These are phyloP conservation scores for Hirtodrosophila confusa DNA, from an alignment of 2,888 invertebrate genomes.

Conservation along the genomic window DNA sequence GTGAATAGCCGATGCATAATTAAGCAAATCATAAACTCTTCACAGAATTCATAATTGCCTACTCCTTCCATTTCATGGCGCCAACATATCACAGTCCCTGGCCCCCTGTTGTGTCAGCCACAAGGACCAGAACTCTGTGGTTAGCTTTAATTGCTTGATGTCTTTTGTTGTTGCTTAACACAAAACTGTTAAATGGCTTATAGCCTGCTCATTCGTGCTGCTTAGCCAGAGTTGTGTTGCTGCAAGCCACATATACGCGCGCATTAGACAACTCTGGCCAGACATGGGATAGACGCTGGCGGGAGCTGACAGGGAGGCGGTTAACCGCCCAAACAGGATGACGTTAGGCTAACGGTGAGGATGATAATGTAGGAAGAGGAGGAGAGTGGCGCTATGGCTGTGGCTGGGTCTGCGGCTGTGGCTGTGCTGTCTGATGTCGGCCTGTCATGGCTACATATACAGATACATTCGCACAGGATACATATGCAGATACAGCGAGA, in stretches of 20 bases:
- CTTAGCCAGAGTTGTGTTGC: not conserved
- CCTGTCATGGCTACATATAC: conserved; percentile 48
- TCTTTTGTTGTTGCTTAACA: conserved; percentile 47
- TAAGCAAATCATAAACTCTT: too few relatives aligned
- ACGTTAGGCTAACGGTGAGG: conserved; percentile 26
- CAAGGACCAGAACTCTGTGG: conserved; percentile 1
- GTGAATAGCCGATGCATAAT: too few relatives aligned
- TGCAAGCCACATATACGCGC: not conserved
- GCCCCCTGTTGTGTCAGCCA: too few relatives aligned
- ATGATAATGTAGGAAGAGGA: not conserved
- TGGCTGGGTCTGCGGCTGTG: conserved; percentile 6
- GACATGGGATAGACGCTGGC: conserved; percentile 26
- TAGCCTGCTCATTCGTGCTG: conserved; percentile 8
- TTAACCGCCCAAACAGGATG: conserved; percentile 54
- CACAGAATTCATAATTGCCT: too few relatives aligned
- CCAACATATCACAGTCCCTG: too few relatives aligned
- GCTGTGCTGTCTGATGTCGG: conserved; percentile 36
- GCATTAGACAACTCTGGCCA: conserved; percentile 26
- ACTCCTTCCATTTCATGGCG: too few relatives aligned
- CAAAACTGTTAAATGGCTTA: conserved; percentile 27
- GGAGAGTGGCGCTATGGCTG: conserved; percentile 4
- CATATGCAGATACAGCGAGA: conserved; percentile 36
- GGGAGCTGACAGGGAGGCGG: conserved; percentile 12
- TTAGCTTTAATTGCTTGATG: conserved; percentile 14
- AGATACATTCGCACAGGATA: conserved; percentile 27